These are phyloP conservation scores for Coryphaenoides rupestris DNA, from an alignment of 2,113 vertebrate species.

Conservation along the genomic window DNA sequence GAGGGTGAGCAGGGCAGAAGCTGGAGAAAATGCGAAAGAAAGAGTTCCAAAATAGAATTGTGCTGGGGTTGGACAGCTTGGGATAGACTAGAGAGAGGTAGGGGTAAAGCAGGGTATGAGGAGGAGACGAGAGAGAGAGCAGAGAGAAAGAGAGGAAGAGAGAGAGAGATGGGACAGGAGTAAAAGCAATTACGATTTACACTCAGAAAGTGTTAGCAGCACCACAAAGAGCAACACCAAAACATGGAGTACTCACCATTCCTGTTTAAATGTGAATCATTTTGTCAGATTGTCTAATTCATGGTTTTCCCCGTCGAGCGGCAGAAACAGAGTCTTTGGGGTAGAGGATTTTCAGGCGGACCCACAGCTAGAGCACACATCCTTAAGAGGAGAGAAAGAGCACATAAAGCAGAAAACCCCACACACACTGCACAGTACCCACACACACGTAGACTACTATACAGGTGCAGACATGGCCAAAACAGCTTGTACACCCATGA, in stretches of 20 bases:
- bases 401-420: too few relatives aligned
- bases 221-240: too few relatives aligned
- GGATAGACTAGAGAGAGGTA: neutral
- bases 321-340: constrained; percentile 81
- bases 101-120: neutral
- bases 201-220: neutral
- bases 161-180: neutral
- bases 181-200: neutral
- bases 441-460: too few relatives aligned
- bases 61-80: neutral
- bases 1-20: neutral
- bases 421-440: too few relatives aligned
- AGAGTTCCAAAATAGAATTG: neutral
- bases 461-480: too few relatives aligned
- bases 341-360: constrained; percentile 82
- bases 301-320: constrained; percentile 81
- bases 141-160: neutral
- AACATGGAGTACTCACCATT: constrained; percentile 75
- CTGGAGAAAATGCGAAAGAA: neutral
- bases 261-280: constrained; percentile 85
- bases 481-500: too few relatives aligned
- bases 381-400: constrained; percentile 43
- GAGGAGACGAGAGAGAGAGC: neutral
- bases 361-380: constrained; percentile 82
- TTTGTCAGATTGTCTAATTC: constrained; percentile 85